Evolutionary conservation across 1,140 invertebrate genomes (phyloP), one percentile per base, ranked within the genome.

Genomic region (Amyelois transitella): DNA sequence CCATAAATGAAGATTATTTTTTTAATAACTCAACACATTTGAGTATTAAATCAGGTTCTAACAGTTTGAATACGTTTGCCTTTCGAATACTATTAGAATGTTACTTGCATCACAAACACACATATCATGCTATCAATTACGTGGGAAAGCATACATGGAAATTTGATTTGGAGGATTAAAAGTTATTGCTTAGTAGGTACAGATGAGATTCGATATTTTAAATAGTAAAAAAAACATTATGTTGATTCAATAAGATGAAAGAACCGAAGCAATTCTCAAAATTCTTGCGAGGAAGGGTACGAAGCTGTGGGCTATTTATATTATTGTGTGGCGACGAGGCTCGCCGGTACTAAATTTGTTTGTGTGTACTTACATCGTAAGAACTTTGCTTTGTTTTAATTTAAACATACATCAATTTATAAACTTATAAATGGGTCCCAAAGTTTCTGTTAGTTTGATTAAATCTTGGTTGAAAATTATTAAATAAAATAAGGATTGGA

Each of bases 1-100:
- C 62, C 64, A 64, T 64, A 75, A 75, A 74, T 71, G 64, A 61
- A 64, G 66, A 67, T 70, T 62, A 70, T 69, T 65, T n/a, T n/a
- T 70, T 77, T 77, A 73, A 77, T 68, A 72, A 64, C 64, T 67
- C 64, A 53, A 64, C 69, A 65, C 72, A 55, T 67, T 64, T 52
- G 57, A 55, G 65, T 64, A 72, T 79, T 76, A 72, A 66, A 69
- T 71, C 58, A 63, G 62, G 48, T 45, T 53, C 51, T 58, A 70
- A 57, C 50, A 61, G 55, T 18, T 25, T 59, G 58, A 50, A 63
- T 47, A 51, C 53, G 59, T 58, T 48, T 60, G 49, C 20, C 50
- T 56, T 57, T 60, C 55, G 59, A 28, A 48, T 62, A 45, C 52
- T 53, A 55, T 64, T 57, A 58, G 56, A 55, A 51, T 48, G 51